Evolutionary conservation across 2,113 vertebrate species (phyloP), one percentile per base, ranked within the genome.

Genomic region (Pluvialis apricaria): DNA sequence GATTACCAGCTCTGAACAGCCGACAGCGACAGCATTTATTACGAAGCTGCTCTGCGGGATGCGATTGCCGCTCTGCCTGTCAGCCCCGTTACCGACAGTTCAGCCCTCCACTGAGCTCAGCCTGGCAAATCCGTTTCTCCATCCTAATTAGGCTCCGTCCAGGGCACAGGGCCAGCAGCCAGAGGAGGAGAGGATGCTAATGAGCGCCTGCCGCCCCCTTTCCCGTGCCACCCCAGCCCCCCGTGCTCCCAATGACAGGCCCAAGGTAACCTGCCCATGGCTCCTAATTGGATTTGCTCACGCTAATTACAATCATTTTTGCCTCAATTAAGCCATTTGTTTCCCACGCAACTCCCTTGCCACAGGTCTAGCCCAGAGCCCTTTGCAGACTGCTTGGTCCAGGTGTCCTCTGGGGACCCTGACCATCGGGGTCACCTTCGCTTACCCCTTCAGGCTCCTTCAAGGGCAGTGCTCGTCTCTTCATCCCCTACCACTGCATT

Each of bases 251-350:
- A 51, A 3, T 4, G 52, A 70, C 89, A 38, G 49, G 24, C 68
- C 90, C 61, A 20, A 71, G n/a, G 81, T 42, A 91, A 58, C 38
- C 8, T 0, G 1, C 65, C 78, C 6, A 0, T 10, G 22, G 77
- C 85, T 91, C 57, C 88, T 94, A 95, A 93, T 90, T 91, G 85
- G 82, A 79, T 97, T 96, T 93, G 42, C 29, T 93, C 70, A 13
- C 25, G 45, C 73, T 85, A 93, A 94, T 94, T 91, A 71, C 0
- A 4, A 47, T 51, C 5, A 44, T 68, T 97, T 96, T 95, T 51
- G 44, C 70, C 88, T 95, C 94, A 68, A 64, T 95, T 97, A 96
- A 96, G 78, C 65, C 78, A 57, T 82, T 94, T 93, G 81, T 64
- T 92, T 68, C 76, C 36, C 54, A 42, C 2, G 0, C 52, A 29